These are phyloP conservation scores for Neolamprologus modestus DNA, from an alignment of 2,113 vertebrate genomes.

Conservation along the genomic window DNA sequence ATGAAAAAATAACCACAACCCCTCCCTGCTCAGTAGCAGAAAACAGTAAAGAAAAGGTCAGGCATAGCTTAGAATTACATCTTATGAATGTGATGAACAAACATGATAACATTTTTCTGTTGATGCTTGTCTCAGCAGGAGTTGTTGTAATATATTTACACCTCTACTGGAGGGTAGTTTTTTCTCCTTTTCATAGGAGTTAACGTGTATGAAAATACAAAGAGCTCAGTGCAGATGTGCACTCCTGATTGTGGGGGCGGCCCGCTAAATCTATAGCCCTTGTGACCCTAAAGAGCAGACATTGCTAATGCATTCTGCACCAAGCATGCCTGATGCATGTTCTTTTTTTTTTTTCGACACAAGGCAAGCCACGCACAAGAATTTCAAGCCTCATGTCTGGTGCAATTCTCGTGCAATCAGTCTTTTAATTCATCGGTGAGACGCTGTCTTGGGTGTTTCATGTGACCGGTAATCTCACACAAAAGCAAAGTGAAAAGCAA, in stretches of 20 bases:
- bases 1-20: not conserved
- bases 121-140: not conserved
- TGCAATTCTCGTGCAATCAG: conserved; percentile 35
- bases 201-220: not conserved
- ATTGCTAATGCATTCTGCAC: not conserved
- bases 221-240: not conserved
- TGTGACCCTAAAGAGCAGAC: not conserved
- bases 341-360: not conserved
- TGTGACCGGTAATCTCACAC: not conserved
- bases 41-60: not conserved
- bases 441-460: not conserved
- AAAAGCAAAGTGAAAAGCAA: not conserved
- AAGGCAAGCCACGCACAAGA: not conserved
- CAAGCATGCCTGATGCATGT: not conserved
- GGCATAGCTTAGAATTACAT: not conserved
- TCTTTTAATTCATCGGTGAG: conserved; percentile 8
- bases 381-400: not conserved
- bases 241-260: not conserved
- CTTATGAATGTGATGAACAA: not conserved
- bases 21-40: not conserved
- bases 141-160: not conserved
- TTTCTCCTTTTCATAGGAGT: not conserved
- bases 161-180: not conserved
- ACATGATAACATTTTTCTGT: not conserved
- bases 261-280: not conserved